These are phyloP conservation scores for Seira ritae DNA, from an alignment of 2,888 invertebrate genomes.

Conservation along the genomic window DNA sequence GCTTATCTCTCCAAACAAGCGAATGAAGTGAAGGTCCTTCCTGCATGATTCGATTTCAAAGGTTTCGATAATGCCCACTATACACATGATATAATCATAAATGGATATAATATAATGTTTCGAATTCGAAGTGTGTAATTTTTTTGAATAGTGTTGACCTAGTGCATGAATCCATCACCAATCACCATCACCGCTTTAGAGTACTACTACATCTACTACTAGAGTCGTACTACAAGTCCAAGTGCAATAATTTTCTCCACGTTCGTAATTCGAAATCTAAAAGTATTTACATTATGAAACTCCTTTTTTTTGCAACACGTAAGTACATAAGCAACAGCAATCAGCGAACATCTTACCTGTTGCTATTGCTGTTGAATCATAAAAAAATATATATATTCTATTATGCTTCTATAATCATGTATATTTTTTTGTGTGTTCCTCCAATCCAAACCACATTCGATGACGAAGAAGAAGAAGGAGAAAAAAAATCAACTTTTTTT, in stretches of 20 bases:
- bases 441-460: neutral
- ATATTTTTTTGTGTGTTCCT: neutral
- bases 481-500: slow-evolving; percentile 43
- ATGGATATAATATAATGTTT: no score
- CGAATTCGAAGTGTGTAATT: no score
- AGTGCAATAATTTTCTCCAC: slow-evolving; percentile 51
- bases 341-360: neutral
- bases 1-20: no score
- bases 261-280: slow-evolving; percentile 4
- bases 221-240: slow-evolving; percentile 24
- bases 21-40: slow-evolving; percentile 13
- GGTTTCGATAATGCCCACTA: neutral
- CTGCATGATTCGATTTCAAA: slow-evolving; percentile 3
- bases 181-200: no score
- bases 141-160: neutral
- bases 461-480: neutral
- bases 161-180: no score
- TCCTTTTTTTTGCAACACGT: neutral
- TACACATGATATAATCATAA: no score
- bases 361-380: neutral
- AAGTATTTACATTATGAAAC: neutral
- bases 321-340: neutral
- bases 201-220: no score
- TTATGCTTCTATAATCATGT: slow-evolving; percentile 5
- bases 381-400: no score